Percentiles rank a stretch among this genome's conserved stretches.
phyloP scores from a whole-genome alignment of 2,888 invertebrate species.

The Epicampocera succincta region DNA sequence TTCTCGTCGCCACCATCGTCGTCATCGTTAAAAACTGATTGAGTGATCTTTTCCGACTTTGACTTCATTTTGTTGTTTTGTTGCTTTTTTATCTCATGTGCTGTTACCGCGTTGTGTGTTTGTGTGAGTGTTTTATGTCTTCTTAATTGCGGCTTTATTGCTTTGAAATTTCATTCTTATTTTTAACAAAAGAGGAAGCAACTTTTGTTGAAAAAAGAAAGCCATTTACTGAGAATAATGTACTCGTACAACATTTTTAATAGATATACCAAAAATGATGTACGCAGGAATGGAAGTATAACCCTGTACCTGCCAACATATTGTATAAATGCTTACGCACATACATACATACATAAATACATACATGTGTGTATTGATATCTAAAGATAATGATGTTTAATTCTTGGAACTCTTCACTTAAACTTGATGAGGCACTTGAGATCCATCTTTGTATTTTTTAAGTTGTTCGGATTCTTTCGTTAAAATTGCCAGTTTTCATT shows the following conservation, averaged over 20 bases:
- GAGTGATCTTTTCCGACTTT: slow-evolving; percentile 54
- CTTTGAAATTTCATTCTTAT: slow-evolving; percentile 50
- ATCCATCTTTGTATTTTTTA: slow-evolving; percentile 7
- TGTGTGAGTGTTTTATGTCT: slow-evolving; percentile 44
- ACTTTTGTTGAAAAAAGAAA: slow-evolving; percentile 32
- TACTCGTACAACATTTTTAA: slow-evolving; percentile 20
- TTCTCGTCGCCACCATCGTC: neutral
- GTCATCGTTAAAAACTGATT: neutral
- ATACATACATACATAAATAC: neutral
- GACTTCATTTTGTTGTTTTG: slow-evolving; percentile 44
- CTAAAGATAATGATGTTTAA: slow-evolving; percentile 1
- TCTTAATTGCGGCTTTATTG: slow-evolving; percentile 59
- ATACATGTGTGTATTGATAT: neutral
- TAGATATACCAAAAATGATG: slow-evolving; percentile 25
- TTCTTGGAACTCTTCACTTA: slow-evolving; percentile 18
- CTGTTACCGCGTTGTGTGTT: slow-evolving; percentile 38
- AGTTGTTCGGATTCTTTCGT: too few species aligned
- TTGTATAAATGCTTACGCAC: too few species aligned
- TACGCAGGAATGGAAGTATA: too few species aligned
- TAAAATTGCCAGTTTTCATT: too few species aligned
- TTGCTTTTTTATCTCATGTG: neutral
- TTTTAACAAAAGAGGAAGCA: too few species aligned
- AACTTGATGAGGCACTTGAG: neutral
- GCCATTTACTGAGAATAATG: slow-evolving; percentile 24
- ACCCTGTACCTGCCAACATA: too few species aligned